Percentiles rank a stretch among this genome's conserved stretches.
These are phyloP conservation scores for Rotaria magnacalcarata DNA, from an alignment of 2,888 invertebrate genomes.

Conservation along the genomic window DNA sequence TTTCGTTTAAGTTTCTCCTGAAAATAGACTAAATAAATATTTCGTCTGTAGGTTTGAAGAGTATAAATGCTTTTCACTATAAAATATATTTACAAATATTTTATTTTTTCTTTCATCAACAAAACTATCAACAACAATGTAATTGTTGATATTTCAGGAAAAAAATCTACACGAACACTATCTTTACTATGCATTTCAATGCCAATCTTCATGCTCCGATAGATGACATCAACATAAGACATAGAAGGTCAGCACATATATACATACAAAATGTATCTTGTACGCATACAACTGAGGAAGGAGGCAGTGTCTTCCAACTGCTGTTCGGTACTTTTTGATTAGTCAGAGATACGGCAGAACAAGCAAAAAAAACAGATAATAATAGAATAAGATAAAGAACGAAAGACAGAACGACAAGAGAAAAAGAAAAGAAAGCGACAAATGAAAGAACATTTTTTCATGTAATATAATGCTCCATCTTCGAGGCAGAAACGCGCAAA, in stretches of 20 bases:
- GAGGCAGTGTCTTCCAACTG: not conserved
- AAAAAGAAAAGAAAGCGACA: not conserved
- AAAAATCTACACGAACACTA: not conserved
- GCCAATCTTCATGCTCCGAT: not conserved
- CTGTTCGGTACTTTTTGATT: too few relatives aligned
- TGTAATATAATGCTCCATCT: not conserved
- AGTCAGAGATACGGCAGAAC: too few relatives aligned
- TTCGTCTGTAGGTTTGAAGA: too few relatives aligned
- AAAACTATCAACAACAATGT: too few relatives aligned
- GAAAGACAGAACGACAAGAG: not conserved
- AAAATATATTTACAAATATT: too few relatives aligned
- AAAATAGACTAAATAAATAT: too few relatives aligned
- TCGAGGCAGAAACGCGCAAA: not conserved
- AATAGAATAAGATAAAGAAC: not conserved
- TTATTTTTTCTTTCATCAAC: too few relatives aligned
- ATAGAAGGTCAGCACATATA: not conserved
- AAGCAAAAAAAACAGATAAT: not conserved
- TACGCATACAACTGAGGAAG: not conserved
- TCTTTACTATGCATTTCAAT: not conserved
- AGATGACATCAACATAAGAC: not conserved
- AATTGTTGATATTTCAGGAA: not conserved
- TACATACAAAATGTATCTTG: not conserved
- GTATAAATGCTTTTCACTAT: too few relatives aligned
- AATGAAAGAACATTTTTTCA: conserved; percentile 4
- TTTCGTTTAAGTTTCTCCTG: too few relatives aligned